Base-by-base conservation (phyloP, 1,140 invertebrate species). In the Eueides isabella region DNA sequence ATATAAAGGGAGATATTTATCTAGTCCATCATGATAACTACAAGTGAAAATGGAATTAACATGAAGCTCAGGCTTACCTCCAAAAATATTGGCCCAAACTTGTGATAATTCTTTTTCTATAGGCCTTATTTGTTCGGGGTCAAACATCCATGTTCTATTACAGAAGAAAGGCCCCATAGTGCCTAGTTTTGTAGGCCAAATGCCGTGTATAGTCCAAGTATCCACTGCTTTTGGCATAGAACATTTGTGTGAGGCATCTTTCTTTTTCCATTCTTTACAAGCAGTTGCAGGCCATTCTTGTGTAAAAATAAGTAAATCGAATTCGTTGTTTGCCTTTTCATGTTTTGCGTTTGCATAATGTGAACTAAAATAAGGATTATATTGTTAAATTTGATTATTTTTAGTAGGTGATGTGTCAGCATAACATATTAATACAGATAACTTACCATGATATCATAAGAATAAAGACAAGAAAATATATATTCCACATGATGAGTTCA, bases 221-320 rank as follows among this genome's bases (percentile, higher is more conserved):
- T 95, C 94, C 55, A 93, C 91, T 38, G 94, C 90, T 1, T 83
- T 84, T 9, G 96, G 96, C 72, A 97, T 87, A 2, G 86, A 84
- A 80, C 97, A 98, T 12, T 91, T 93, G 78, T 96, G 94, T 1
- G 85, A 88, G 1, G 91, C 81, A 33, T 94, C 93, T 68, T 96
- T 93, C 75, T 96, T 94, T 67, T 91, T 93, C 96, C 96, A 97
- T 71, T 95, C 90, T 61, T 94, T 94, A 84, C 97, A 98, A 11
- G 95, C 95, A 0, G 96, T 97, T 30, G 95, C 93, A 0, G 97
- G 97, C 97, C 97, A 98, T 77, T 95, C 94, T 87, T 98, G 97
- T 1, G 96, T 97, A 82, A 97, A 97, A 67, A 97, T 95, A 16
- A 98, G 77, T 16, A 96, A 86, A 85, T 98, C 97, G 94, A 96